Base-by-base conservation (phyloP, 2,888 invertebrate genomes). In the Epinotia ramella region DNA sequence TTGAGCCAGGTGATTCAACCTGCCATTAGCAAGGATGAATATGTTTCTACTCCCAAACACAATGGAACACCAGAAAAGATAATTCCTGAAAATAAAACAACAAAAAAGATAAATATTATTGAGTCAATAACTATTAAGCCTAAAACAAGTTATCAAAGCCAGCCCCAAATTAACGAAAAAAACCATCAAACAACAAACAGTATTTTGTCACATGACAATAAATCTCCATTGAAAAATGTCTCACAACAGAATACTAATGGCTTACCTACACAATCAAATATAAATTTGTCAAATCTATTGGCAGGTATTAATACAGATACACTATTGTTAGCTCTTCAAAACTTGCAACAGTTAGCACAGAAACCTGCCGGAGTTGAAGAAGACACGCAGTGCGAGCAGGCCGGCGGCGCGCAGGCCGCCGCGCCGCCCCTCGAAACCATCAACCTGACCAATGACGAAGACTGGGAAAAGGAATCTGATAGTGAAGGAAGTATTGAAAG, bases 401-500 rank as follows among this genome's bases (percentile, higher is more conserved):
- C 81, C 59, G 76, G 77, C 49, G 78, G 71, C 40, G 72, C 68
- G 46, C 68, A 78, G 46, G 80, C 80, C 63, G 77, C 79, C 62
- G 53, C 44, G 13, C 79, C 85, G 77, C 79, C 77, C 49, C 80
- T 89, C 7, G 93, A 92, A 83, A 92, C 92, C 2, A 92, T 92
- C 53, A 94, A 94, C 80, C 84, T 93, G 70, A 93, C 92, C 46
- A 92, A 93, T 82, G 94, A 92, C 73, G 94, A 94, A 77, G 92
- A 92, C 3, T 93, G 93, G 92, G 94, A 94, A 77, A 89, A 87
- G 73, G 94, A 93, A 82, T 90, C 93, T 1, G 86, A 87, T 66
- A 83, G 84, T 78, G 94, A 91, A 63, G 91, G 88, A 49, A 91
- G 89, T 76, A 93, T 93, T 73, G 94, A 94, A 78, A 87, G 90